These are phyloP conservation scores for Pseudorhiza aurosa DNA, from an alignment of 30 jellyfish, hydroid and myxozoan genomes.

Conservation along the genomic window DNA sequence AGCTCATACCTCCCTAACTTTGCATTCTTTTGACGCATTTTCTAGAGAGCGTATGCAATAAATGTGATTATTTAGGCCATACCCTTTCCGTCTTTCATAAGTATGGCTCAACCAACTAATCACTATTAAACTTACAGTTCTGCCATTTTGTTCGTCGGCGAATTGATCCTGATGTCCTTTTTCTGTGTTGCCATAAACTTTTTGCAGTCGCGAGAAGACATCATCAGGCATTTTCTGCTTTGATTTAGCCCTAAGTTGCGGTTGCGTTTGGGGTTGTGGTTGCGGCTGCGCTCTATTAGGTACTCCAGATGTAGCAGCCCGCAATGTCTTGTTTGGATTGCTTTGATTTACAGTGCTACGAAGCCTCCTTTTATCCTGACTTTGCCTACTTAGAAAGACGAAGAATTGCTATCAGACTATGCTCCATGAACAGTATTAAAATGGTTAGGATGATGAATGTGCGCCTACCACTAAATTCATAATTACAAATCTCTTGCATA, in stretches of 20 bases:
- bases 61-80: no score
- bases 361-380: not conserved
- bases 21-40: no score
- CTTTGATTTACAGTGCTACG: slow-evolving; percentile 1
- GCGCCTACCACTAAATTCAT: no score
- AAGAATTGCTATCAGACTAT: no score
- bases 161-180: not conserved
- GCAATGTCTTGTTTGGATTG: slow-evolving; percentile 1
- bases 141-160: not conserved
- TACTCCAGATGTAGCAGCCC: not conserved
- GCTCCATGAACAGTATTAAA: no score
- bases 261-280: not conserved
- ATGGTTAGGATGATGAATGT: no score
- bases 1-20: no score
- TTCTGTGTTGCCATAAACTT: slow-evolving; percentile 45
- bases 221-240: slow-evolving; percentile 30
- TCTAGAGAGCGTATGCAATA: no score
- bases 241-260: slow-evolving; percentile 18
- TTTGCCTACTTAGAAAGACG: not conserved
- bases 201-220: slow-evolving; percentile 46
- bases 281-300: not conserved
- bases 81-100: no score
- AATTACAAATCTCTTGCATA: no score
- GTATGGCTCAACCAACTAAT: no score
- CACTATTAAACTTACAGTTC: slow-evolving; percentile 2